Conservation (phyloP, 2,113 vertebrate genomes). For the Dolichallabes microphthalmus region DNA sequence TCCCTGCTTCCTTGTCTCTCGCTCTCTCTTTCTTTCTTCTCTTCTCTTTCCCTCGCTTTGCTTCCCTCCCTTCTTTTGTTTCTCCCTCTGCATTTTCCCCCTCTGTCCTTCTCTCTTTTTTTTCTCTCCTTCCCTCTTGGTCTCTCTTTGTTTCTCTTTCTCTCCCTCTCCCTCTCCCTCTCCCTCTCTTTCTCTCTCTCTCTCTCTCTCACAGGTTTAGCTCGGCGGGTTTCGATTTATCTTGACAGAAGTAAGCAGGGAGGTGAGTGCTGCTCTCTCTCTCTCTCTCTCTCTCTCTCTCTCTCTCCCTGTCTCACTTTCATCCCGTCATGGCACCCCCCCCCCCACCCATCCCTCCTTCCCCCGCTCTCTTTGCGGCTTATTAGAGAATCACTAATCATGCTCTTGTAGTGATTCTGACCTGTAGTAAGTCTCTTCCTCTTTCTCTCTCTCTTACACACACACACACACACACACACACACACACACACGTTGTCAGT, state of each 20-base stretch:
- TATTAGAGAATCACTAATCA: slow-evolving; percentile 5
- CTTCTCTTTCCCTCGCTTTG: slow-evolving; percentile 49
- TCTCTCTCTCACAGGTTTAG: slow-evolving; percentile 78
- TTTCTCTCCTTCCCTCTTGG: slow-evolving; percentile 16
- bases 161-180: background rate
- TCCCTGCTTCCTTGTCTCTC: slow-evolving; percentile 29
- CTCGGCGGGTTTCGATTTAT: slow-evolving; percentile 88
- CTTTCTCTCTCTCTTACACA: background rate
- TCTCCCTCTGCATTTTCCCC: slow-evolving; percentile 18
- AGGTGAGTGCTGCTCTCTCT: slow-evolving; percentile 77
- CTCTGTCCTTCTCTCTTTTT: slow-evolving; percentile 57
- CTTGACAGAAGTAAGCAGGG: slow-evolving; percentile 92
- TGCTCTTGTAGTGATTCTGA: background rate
- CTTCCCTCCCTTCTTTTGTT: background rate
- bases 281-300: slow-evolving; percentile 1
- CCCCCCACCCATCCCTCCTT: background rate
- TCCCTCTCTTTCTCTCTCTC: slow-evolving; percentile 48
- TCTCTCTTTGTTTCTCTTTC: background rate
- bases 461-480: background rate
- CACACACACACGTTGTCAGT: background rate
- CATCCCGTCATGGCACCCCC: background rate
- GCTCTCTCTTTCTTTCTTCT: slow-evolving; percentile 62
- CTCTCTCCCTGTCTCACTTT: background rate
- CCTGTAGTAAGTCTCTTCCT: background rate
- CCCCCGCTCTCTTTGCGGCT: background rate